Evolutionary conservation across 2,888 invertebrate genomes (phyloP).

Genomic region (Orthonychiurus folsomi): DNA sequence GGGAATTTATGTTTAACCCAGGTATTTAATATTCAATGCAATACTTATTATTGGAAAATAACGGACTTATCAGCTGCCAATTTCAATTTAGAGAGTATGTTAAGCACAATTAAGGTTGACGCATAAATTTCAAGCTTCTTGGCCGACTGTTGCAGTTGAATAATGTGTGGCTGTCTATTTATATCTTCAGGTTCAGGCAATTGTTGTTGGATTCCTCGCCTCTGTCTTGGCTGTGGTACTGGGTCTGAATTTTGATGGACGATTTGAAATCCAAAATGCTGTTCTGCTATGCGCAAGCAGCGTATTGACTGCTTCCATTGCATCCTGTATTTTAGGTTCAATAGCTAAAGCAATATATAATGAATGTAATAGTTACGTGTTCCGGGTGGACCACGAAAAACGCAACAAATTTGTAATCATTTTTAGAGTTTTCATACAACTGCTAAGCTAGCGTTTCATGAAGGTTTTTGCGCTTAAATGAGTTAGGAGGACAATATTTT

Average conservation of each 20-base stretch:
- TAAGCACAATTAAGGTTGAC: neutral
- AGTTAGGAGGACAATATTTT: no score
- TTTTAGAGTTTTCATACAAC: no score
- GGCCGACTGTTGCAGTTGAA: no score
- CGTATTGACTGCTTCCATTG: slow-evolving; percentile 64
- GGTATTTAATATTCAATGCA: slow-evolving; percentile 44
- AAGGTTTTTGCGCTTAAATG: no score
- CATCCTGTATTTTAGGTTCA: slow-evolving; percentile 58
- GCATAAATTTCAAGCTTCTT: slow-evolving; percentile 5
- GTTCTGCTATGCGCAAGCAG: slow-evolving; percentile 64
- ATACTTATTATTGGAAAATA: no score
- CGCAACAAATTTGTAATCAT: neutral
- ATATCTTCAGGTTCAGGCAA: slow-evolving; percentile 54
- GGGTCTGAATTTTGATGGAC: slow-evolving; percentile 70
- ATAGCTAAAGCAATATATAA: no score
- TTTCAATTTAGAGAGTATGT: neutral
- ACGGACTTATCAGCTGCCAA: neutral
- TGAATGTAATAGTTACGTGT: no score
- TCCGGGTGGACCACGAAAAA: neutral
- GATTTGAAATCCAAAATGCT: slow-evolving; percentile 58
- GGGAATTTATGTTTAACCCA: slow-evolving; percentile 67
- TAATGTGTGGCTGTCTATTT: no score
- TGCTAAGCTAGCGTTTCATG: no score
- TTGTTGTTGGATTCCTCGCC: slow-evolving; percentile 63
- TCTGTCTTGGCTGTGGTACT: slow-evolving; percentile 60